Percentiles rank a stretch among this genome's conserved stretches.
Evolutionary conservation across 1,140 invertebrate genomes (phyloP).

Genomic region (Lepidurus packardi): DNA sequence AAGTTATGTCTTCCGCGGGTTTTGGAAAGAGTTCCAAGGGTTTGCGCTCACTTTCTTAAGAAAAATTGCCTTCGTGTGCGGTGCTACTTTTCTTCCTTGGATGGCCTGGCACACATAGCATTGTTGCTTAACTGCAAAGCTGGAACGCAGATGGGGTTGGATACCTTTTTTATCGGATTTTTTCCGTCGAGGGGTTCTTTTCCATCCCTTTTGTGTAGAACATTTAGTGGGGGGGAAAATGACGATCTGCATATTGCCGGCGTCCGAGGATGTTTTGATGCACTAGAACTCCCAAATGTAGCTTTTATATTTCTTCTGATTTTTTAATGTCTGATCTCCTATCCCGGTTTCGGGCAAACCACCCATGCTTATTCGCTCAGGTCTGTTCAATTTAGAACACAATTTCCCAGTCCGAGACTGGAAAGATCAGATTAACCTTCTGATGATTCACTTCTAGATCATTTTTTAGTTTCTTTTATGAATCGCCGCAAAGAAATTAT

Average conservation of each 20-base stretch:
- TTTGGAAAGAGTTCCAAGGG: no score
- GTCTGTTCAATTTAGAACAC: no score
- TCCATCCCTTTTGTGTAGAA: not conserved
- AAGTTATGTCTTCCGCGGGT: no score
- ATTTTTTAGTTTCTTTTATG: no score
- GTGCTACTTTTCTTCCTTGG: not conserved
- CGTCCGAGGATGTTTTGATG: not conserved
- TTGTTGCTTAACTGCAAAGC: not conserved
- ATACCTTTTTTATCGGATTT: not conserved
- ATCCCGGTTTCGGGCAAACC: not conserved
- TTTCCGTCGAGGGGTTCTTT: not conserved
- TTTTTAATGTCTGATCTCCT: not conserved
- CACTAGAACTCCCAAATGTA: conserved; percentile 33
- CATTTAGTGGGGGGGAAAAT: not conserved
- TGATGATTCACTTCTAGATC: no score
- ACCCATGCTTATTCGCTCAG: not conserved
- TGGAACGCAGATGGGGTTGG: conserved; percentile 13
- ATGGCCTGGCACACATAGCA: not conserved
- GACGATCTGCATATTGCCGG: not conserved
- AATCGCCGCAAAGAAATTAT: no score
- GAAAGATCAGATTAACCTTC: no score
- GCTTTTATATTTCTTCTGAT: conserved; percentile 26
- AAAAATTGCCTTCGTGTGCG: conserved; percentile 1
- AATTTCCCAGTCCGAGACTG: no score
- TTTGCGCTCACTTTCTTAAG: not conserved